Conservation (phyloP, 2,113 vertebrate genomes). For the Sceloporus undulatus region DNA sequence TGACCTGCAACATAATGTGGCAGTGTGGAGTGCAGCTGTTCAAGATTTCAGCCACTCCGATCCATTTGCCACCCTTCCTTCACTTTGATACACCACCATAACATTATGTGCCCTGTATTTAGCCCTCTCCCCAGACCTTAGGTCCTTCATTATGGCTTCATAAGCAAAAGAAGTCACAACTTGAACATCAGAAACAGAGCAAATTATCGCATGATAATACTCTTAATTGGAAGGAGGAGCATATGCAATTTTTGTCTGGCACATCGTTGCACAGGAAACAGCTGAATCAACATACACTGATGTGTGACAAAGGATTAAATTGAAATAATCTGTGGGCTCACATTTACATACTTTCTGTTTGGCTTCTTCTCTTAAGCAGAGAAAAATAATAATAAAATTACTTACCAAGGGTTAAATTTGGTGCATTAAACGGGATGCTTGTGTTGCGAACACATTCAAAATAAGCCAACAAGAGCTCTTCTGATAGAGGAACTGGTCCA, state of each 20-base stretch:
- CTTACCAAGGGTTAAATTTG: constrained; percentile 69
- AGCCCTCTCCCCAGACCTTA: not conserved
- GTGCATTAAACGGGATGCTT: accelerated
- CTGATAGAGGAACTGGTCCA: constrained; percentile 43
- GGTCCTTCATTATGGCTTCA: not conserved
- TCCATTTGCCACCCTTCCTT: not conserved
- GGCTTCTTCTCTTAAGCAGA: not conserved
- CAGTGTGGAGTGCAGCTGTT: no score
- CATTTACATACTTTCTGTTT: constrained; percentile 25
- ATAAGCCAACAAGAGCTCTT: constrained; percentile 74
- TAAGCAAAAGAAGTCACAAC: not conserved
- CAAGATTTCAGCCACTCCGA: not conserved
- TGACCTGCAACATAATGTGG: no score
- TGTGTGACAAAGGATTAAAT: constrained; percentile 52
- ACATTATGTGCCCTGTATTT: not conserved
- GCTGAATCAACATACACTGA: constrained; percentile 46
- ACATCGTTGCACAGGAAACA: constrained; percentile 23
- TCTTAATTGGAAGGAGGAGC: not conserved
- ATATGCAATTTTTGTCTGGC: not conserved
- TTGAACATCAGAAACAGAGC: not conserved
- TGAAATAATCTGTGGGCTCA: constrained; percentile 28
- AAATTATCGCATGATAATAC: not conserved
- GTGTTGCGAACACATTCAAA: constrained; percentile 70
- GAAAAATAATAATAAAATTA: constrained; percentile 27
- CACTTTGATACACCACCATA: no score